phyloP scores from a whole-genome alignment of 2,797 vertebrate species.

The Squalus acanthias region DNA sequence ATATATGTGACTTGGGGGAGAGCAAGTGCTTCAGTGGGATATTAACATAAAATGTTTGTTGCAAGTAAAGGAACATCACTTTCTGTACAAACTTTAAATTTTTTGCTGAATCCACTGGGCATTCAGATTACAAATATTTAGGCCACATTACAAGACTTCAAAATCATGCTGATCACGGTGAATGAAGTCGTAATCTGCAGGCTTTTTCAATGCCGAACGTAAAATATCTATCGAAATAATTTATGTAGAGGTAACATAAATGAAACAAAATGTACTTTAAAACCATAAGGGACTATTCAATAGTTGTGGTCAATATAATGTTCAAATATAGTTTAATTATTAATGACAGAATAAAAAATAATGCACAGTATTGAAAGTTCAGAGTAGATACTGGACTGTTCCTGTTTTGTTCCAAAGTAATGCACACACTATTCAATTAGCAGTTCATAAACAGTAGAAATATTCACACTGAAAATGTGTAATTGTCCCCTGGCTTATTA shows the following conservation, averaged over 20 bases:
- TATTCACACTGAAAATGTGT: slow-evolving; percentile 20
- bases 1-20: not conserved
- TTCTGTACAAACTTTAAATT: not conserved
- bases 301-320: not conserved
- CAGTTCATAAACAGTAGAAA: slow-evolving; percentile 10
- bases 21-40: not conserved
- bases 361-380: not conserved
- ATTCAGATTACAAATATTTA: not conserved
- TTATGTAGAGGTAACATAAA: not conserved
- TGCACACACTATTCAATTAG: not conserved
- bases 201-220: not conserved
- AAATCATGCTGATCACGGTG: not conserved
- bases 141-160: not conserved
- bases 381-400: too few species aligned
- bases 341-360: not conserved
- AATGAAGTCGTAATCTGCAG: not conserved
- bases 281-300: not conserved
- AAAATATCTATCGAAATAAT: not conserved
- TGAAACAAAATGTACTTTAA: not conserved
- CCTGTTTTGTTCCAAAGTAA: not conserved
- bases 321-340: not conserved
- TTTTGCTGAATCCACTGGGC: too few species aligned
- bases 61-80: not conserved
- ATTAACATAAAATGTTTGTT: not conserved
- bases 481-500: slow-evolving; percentile 27